A percentile compares a stretch with the other conserved stretches of the same genome.
Evolutionary conservation across 1,140 invertebrate species (phyloP).

Genomic region (Teleopsis dalmanni): DNA sequence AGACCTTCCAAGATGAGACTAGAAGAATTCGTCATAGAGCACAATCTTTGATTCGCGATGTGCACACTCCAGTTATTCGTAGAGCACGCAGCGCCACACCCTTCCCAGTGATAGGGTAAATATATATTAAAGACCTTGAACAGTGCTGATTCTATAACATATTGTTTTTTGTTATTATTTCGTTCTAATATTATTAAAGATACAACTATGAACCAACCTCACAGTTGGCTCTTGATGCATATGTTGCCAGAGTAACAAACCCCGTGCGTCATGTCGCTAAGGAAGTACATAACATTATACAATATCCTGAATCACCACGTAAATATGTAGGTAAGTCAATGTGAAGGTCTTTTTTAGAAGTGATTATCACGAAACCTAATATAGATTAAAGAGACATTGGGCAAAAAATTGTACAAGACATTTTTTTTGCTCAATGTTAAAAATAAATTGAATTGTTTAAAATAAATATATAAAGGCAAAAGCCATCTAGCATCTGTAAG

Average conservation of each 20-base stretch:
- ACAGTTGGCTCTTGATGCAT: constrained; percentile 34
- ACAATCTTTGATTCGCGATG: constrained; percentile 60
- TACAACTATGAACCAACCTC: constrained; percentile 33
- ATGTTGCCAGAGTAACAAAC: constrained; percentile 37
- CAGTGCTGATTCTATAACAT: too few species aligned
- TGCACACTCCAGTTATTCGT: constrained; percentile 64
- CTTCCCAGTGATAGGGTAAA: constrained; percentile 39
- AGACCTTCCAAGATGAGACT: constrained; percentile 75
- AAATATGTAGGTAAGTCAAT: constrained; percentile 41
- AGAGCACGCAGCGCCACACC: constrained; percentile 54
- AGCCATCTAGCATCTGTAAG: constrained; percentile 70
- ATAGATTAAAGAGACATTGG: not conserved
- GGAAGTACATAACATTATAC: constrained; percentile 37
- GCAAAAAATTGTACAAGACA: not conserved
- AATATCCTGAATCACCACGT: constrained; percentile 32
- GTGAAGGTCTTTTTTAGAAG: too few species aligned
- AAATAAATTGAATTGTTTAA: too few species aligned
- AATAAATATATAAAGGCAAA: constrained; percentile 49
- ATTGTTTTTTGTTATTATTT: too few species aligned
- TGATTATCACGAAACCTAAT: not conserved
- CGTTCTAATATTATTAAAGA: constrained; percentile 3
- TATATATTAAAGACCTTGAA: too few species aligned
- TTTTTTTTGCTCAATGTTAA: not conserved
- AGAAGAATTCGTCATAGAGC: constrained; percentile 68
- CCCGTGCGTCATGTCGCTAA: constrained; percentile 38